Percentiles rank a stretch among this genome's conserved stretches.
These are phyloP conservation scores for Amblyopsis hoosieri DNA, from an alignment of 2,797 vertebrate species.

Conservation along the genomic window DNA sequence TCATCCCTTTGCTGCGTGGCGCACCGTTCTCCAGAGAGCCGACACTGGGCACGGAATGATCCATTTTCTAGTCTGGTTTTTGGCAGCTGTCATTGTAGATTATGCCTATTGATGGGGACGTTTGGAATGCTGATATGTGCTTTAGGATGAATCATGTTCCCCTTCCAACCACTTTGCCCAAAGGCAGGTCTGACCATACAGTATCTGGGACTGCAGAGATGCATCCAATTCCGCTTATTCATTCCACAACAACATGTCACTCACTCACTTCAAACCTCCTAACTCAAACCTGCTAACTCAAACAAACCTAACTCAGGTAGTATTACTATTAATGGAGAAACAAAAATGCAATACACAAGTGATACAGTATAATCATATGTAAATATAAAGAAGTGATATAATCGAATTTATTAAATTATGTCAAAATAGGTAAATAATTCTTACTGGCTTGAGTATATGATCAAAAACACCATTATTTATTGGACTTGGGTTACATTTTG, in stretches of 20 bases:
- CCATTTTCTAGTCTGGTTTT: constrained; percentile 52
- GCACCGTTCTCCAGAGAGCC: constrained; percentile 38
- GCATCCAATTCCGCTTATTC: neutral
- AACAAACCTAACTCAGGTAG: neutral
- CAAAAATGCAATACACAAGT: too few species aligned
- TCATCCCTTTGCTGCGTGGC: constrained; percentile 34
- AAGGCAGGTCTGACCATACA: constrained; percentile 19
- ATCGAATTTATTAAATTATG: too few species aligned
- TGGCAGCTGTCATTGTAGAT: constrained; percentile 46
- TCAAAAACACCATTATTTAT: too few species aligned
- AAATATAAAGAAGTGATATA: too few species aligned
- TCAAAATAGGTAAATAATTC: too few species aligned
- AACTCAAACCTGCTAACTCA: neutral
- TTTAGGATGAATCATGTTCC: constrained; percentile 41
- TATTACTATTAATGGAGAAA: too few species aligned
- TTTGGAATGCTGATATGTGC: constrained; percentile 23
- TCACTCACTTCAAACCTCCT: neutral
- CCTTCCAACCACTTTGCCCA: constrained; percentile 36
- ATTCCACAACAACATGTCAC: neutral
- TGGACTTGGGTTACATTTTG: too few species aligned
- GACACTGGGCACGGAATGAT: constrained; percentile 38
- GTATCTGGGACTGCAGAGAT: constrained; percentile 22
- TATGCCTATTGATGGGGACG: constrained; percentile 45
- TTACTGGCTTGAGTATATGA: too few species aligned
- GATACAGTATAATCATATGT: too few species aligned